phyloP scores from a whole-genome alignment of 2,797 vertebrate species.

The Tympanoctomys barrerae region DNA sequence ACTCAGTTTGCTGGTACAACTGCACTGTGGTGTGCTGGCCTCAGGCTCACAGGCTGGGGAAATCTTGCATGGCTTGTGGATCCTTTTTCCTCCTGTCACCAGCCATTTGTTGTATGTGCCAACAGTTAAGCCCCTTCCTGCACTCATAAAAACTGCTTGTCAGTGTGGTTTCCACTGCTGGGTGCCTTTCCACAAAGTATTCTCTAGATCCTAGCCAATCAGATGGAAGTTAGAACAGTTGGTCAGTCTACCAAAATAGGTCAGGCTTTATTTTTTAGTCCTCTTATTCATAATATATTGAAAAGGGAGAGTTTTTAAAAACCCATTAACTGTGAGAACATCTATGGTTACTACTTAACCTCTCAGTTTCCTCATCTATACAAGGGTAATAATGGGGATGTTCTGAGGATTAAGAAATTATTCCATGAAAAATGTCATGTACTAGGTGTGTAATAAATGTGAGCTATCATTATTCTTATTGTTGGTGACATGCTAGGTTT shows the following conservation, averaged over 20 bases:
- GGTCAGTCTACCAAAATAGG: constrained; percentile 74
- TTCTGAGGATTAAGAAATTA: neutral
- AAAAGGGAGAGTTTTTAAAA: constrained; percentile 34
- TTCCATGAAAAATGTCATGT: neutral
- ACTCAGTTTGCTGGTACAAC: neutral
- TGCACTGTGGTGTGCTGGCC: neutral
- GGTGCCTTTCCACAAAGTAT: constrained; percentile 76
- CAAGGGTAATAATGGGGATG: neutral
- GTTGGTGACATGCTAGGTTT: neutral
- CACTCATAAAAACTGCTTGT: constrained; percentile 68
- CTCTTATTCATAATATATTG: constrained; percentile 66
- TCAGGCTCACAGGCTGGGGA: neutral
- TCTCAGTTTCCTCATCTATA: constrained; percentile 58
- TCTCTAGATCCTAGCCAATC: constrained; percentile 58
- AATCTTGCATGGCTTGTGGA: constrained; percentile 44
- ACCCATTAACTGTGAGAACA: neutral
- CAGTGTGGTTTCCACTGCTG: constrained; percentile 11
- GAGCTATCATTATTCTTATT: neutral
- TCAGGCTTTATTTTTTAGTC: constrained; percentile 76
- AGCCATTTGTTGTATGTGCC: constrained; percentile 67
- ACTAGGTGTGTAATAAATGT: neutral
- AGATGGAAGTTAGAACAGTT: constrained; percentile 53
- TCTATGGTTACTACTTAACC: constrained; percentile 50
- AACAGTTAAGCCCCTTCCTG: constrained; percentile 69
- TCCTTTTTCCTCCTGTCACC: constrained; percentile 70